Percentiles rank a stretch among this genome's conserved stretches.
These are phyloP conservation scores for Herpetotheres cachinnans DNA, from an alignment of 2,113 vertebrate species.

Conservation along the genomic window DNA sequence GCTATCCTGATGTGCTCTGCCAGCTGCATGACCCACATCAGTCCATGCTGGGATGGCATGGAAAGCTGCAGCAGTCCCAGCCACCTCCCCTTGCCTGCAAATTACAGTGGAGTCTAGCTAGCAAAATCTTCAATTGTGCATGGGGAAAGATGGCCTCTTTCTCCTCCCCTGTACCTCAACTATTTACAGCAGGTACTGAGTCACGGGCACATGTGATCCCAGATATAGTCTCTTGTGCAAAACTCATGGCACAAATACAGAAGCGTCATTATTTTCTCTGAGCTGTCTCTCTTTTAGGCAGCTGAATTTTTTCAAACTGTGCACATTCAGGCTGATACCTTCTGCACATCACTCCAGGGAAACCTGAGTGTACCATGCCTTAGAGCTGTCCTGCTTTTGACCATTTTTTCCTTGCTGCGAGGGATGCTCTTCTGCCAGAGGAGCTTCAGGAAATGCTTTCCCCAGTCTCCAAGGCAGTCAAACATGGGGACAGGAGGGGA, in stretches of 20 bases:
- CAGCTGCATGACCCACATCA: not conserved
- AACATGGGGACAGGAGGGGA: not conserved
- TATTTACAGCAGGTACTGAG: not conserved
- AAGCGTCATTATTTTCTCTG: not conserved
- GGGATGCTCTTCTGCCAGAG: not conserved
- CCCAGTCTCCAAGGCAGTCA: not conserved
- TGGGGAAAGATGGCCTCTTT: not conserved
- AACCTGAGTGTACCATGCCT: not conserved
- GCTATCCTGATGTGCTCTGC: not conserved
- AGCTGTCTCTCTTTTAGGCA: not conserved
- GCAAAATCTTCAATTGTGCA: not conserved
- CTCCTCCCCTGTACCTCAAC: not conserved
- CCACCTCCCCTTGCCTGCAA: not conserved
- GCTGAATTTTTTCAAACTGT: not conserved
- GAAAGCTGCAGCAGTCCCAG: not conserved
- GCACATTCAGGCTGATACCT: not conserved
- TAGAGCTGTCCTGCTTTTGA: not conserved
- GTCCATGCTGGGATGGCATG: not conserved
- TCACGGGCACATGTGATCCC: not conserved
- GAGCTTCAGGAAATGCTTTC: not conserved
- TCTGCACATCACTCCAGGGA: not conserved
- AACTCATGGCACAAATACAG: not conserved
- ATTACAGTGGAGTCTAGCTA: not conserved
- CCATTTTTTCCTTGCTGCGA: not conserved
- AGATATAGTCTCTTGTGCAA: not conserved